phyloP scores from a whole-genome alignment of 1,140 invertebrate genomes.

The Caenorhabditis brenneri region DNA sequence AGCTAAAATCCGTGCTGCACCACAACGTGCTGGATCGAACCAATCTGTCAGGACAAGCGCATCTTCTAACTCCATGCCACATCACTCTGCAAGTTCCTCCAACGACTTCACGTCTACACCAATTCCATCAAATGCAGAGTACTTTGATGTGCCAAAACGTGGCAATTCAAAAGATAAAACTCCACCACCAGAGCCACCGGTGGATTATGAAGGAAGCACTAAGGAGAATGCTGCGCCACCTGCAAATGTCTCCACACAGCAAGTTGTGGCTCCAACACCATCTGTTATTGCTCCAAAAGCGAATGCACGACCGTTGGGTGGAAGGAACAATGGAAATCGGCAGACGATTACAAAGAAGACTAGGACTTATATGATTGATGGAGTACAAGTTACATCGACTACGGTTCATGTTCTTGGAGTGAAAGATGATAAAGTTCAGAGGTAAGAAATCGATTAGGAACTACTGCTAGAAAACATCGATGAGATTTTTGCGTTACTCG shows the following conservation, averaged over 20 bases:
- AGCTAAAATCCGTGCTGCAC: neutral
- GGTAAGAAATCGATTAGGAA: conserved; percentile 46
- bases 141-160: conserved; percentile 32
- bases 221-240: conserved; percentile 25
- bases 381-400: conserved; percentile 67
- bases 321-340: conserved; percentile 60
- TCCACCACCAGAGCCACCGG: conserved; percentile 69
- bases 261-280: conserved; percentile 6
- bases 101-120: neutral
- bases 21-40: neutral
- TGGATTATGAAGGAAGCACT: conserved; percentile 62
- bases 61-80: neutral
- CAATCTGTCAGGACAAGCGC: neutral
- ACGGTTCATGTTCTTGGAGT: conserved; percentile 68
- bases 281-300: neutral
- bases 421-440: conserved; percentile 64
- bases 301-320: conserved; percentile 20
- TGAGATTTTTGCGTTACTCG: no score
- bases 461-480: neutral
- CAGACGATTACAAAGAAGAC: conserved; percentile 69
- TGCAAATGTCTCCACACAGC: neutral
- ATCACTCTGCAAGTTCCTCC: neutral
- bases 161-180: conserved; percentile 25
- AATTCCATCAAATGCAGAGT: neutral
- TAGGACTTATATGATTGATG: conserved; percentile 65